Evolutionary conservation across 1,140 invertebrate genomes (phyloP), one percentile per base, ranked within the genome.

Genomic region (Carposina sasakii): DNA sequence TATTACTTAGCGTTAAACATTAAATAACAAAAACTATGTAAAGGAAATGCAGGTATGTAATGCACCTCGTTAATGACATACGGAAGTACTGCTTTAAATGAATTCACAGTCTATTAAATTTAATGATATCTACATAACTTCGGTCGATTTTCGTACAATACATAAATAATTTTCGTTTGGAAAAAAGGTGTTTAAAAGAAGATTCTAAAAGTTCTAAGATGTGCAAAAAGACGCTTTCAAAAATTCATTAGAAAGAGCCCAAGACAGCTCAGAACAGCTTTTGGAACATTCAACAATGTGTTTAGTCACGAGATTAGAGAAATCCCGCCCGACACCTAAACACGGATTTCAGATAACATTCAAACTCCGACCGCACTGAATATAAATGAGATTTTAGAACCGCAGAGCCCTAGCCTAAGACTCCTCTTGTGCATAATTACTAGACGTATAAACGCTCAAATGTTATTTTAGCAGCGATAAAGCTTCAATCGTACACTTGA

Each of bases 331-430:
- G 71, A 81, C 79, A 83, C 79, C 79, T 81, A 83, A 83, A 83
- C 77, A 79, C 77, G 76, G 76, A 81, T 81, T 83, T 81, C 72
- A 81, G 79, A 83, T 83, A 83, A 79, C 77, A 83, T 83, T 79
- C 72, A 81, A 79, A 83, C 77, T 74, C 71, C 60, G 59, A 78
- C 71, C 75, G 68, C 75, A 69, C 71, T 84, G 81, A 81, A 84
- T 84, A 81, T 81, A 81, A 81, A 84, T 84, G 77, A 78, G 77
- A 79, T 74, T 79, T 83, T 78, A 75, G 77, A 71, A 66, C 63
- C 56, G 58, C 67, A 52, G 63, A 59, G 52, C 49, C 62, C 52
- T 68, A 65, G 78, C 78, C 78, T 71, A 76, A 60, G 54, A 63
- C 64, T n/a, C n/a, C n/a, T 60, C 65, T 64, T 48, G 66, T 71